phyloP scores from a whole-genome alignment of 2,797 vertebrate species.

The Chloroceryle inda region DNA sequence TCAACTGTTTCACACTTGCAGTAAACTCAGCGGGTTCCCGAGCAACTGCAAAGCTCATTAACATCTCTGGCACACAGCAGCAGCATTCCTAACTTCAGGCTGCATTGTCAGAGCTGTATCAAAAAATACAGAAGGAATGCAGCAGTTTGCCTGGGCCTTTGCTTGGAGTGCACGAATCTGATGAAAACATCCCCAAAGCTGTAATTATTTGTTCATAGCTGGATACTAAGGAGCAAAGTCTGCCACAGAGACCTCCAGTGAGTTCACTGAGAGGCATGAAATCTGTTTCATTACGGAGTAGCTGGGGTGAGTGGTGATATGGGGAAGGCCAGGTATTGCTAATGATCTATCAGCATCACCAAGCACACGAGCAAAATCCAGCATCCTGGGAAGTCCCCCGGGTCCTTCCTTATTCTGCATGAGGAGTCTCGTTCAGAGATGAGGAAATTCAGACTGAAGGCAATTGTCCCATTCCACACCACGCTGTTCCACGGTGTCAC shows the following conservation, averaged over 20 bases:
- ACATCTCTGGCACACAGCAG: background rate
- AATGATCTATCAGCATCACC: background rate
- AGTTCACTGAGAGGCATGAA: background rate
- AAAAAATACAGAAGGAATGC: background rate
- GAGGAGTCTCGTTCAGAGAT: background rate
- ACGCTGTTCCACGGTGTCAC: background rate
- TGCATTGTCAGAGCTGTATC: background rate
- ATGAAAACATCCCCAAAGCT: conserved; percentile 22
- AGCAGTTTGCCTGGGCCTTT: background rate
- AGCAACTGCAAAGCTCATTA: conserved; percentile 1
- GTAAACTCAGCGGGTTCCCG: background rate
- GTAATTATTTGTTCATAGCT: background rate
- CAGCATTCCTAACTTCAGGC: background rate
- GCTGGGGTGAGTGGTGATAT: background rate
- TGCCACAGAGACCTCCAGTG: background rate
- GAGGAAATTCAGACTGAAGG: background rate
- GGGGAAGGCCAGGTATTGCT: background rate
- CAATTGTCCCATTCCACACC: background rate
- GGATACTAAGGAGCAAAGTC: background rate
- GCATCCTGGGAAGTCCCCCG: background rate
- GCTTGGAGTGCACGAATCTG: background rate
- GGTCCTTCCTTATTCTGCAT: background rate
- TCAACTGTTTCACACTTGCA: background rate
- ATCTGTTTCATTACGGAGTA: background rate
- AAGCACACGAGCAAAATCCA: background rate